Conservation (phyloP, 2,888 invertebrate genomes). For the Adelphocoris suturalis region DNA sequence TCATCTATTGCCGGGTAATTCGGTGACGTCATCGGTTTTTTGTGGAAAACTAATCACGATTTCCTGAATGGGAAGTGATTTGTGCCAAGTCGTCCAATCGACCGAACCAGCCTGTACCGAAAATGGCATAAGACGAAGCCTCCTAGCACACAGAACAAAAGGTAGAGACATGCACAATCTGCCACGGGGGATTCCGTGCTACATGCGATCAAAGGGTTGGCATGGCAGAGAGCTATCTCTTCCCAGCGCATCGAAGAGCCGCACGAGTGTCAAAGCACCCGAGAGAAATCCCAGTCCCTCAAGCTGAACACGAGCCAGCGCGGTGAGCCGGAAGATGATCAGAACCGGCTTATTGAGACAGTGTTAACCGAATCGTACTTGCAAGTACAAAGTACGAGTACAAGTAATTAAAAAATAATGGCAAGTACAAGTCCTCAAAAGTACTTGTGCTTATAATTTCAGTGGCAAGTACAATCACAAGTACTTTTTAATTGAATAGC, state of each 20-base stretch:
- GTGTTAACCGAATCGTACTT: too few relatives aligned
- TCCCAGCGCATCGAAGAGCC: not conserved
- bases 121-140: conserved; percentile 4
- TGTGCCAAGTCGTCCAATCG: not conserved
- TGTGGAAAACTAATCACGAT: not conserved
- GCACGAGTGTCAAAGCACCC: not conserved
- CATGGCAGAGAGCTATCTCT: conserved; percentile 3
- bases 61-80: not conserved
- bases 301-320: not conserved
- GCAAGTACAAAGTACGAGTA: too few relatives aligned
- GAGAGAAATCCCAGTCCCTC: not conserved
- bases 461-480: too few relatives aligned
- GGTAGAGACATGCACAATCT: conserved; percentile 25
- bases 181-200: conserved; percentile 40
- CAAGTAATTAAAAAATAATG: too few relatives aligned
- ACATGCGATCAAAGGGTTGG: conserved; percentile 29
- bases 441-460: too few relatives aligned
- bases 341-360: not conserved
- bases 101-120: not conserved
- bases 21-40: not conserved
- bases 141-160: conserved; percentile 5
- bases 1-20: not conserved
- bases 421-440: too few relatives aligned
- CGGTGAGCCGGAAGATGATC: not conserved
- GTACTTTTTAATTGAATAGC: too few relatives aligned